These are phyloP conservation scores for Malacoctenus gilli DNA, from an alignment of 2,797 vertebrate genomes.

Conservation along the genomic window DNA sequence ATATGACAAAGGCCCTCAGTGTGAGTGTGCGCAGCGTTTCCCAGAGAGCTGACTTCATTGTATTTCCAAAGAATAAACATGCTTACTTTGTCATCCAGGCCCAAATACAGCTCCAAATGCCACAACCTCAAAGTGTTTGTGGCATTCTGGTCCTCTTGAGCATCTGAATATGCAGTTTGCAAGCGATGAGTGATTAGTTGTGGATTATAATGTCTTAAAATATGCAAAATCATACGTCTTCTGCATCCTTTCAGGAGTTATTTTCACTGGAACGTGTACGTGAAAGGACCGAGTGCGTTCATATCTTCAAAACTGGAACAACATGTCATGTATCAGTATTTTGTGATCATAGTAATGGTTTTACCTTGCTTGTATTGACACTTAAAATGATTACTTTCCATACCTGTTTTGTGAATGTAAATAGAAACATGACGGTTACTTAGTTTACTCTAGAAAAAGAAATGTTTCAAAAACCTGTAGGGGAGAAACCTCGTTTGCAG, in stretches of 20 bases:
- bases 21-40: conserved; percentile 32
- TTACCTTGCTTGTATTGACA: too few species aligned
- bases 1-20: conserved; percentile 46
- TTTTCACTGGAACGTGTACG: neutral
- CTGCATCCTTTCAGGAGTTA: conserved; percentile 1
- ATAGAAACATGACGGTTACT: too few species aligned
- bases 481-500: neutral
- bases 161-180: conserved; percentile 1
- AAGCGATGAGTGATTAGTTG: conserved; percentile 32
- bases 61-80: conserved; percentile 52
- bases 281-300: too few species aligned
- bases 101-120: conserved; percentile 44
- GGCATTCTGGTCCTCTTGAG: conserved; percentile 46
- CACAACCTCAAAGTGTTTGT: conserved; percentile 50
- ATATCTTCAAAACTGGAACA: too few species aligned
- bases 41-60: conserved; percentile 18
- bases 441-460: too few species aligned
- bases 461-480: too few species aligned
- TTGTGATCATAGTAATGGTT: too few species aligned
- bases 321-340: too few species aligned
- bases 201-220: conserved; percentile 22
- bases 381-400: too few species aligned
- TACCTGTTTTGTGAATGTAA: too few species aligned
- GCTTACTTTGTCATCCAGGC: conserved; percentile 38
- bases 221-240: too few species aligned